Evolutionary conservation across 2,113 vertebrate species (phyloP).

Genomic region (Pollachius pollachius): DNA sequence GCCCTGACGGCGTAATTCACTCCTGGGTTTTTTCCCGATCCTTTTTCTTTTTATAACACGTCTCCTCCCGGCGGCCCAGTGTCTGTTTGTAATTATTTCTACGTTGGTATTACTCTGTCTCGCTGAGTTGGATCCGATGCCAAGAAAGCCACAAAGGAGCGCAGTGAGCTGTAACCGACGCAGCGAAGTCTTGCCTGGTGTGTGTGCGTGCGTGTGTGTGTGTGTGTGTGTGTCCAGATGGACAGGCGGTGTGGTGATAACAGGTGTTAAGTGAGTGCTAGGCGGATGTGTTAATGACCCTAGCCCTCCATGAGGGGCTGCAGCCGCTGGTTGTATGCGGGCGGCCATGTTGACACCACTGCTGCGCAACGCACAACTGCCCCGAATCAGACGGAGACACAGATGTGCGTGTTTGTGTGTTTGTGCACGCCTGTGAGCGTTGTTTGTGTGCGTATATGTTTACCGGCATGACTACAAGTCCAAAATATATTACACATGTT

Average conservation of each 20-base stretch:
- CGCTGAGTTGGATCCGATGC: neutral
- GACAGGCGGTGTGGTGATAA: constrained; percentile 27
- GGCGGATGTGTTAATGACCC: constrained; percentile 29
- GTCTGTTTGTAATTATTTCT: constrained; percentile 10
- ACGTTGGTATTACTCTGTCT: constrained; percentile 11
- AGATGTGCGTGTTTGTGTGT: constrained; percentile 6
- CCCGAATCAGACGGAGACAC: constrained; percentile 22
- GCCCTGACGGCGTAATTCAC: constrained; percentile 18
- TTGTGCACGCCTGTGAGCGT: neutral
- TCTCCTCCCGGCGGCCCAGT: constrained; percentile 9
- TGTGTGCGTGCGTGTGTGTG: neutral
- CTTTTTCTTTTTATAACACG: constrained; percentile 18
- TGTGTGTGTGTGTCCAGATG: neutral
- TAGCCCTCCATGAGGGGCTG: constrained; percentile 16
- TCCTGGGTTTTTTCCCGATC: constrained; percentile 22
- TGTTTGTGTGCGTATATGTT: too few species aligned
- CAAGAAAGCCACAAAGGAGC: neutral
- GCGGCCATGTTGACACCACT: constrained; percentile 24
- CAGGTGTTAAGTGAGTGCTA: constrained; percentile 28
- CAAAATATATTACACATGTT: too few species aligned
- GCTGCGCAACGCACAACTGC: constrained; percentile 21
- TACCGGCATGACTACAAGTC: too few species aligned
- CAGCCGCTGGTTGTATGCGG: constrained; percentile 31
- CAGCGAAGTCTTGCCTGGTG: neutral
- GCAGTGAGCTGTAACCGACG: neutral